Conservation (phyloP, 2,888 invertebrate genomes). For the Drosophila atroscutellata region DNA sequence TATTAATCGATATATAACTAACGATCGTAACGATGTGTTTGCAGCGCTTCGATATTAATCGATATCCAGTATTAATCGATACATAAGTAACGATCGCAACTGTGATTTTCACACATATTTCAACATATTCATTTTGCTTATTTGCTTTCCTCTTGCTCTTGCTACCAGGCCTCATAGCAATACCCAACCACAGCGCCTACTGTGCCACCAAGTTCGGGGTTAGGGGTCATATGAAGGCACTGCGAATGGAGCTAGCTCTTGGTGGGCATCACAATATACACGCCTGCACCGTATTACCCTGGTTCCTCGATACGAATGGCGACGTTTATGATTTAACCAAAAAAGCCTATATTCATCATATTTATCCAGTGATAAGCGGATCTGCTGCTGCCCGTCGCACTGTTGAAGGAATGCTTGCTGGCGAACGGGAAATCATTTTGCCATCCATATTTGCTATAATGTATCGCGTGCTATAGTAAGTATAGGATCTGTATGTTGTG, state of each 20-base stretch:
- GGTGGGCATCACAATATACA: constrained; percentile 64
- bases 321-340: constrained; percentile 28
- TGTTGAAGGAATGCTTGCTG: constrained; percentile 66
- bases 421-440: constrained; percentile 66
- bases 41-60: too few relatives aligned
- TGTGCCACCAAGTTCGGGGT: constrained; percentile 83
- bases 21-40: too few relatives aligned
- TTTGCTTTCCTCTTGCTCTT: background rate
- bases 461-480: constrained; percentile 48
- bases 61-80: too few relatives aligned
- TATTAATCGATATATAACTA: too few relatives aligned
- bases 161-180: constrained; percentile 44
- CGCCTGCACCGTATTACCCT: constrained; percentile 79
- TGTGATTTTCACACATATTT: background rate
- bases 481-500: background rate
- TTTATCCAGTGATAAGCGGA: constrained; percentile 61
- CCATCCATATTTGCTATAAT: constrained; percentile 40
- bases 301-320: constrained; percentile 80
- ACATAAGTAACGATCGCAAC: too few relatives aligned
- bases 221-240: constrained; percentile 77
- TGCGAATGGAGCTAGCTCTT: constrained; percentile 76
- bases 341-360: fast-evolving
- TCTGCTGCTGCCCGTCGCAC: constrained; percentile 55
- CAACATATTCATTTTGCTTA: background rate
- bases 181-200: constrained; percentile 70